Evolutionary conservation across 1,140 invertebrate species (phyloP).

Genomic region (Drosophila nebulosa): DNA sequence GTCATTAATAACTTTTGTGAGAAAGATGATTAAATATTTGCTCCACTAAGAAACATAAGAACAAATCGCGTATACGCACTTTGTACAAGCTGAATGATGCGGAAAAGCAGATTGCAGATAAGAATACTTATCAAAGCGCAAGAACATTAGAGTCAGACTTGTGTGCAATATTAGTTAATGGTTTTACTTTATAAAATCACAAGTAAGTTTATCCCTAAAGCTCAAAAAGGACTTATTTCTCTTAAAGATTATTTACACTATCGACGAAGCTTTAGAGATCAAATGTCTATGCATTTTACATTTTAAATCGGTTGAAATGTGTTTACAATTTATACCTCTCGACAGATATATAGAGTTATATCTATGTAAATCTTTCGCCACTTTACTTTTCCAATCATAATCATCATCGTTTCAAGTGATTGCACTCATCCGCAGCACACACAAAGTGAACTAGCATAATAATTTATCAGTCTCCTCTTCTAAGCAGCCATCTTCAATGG

Average conservation of each 20-base stretch:
- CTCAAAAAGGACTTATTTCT: no score
- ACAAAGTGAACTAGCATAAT: constrained; percentile 17
- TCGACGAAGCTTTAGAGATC: background rate
- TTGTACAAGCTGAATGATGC: background rate
- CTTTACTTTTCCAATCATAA: background rate
- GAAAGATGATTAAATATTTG: background rate
- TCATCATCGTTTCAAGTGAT: constrained; percentile 13
- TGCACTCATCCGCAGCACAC: background rate
- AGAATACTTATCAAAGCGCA: background rate
- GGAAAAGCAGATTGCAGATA: background rate
- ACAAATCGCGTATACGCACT: background rate
- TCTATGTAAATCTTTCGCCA: background rate
- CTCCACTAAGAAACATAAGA: background rate
- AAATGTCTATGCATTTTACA: background rate
- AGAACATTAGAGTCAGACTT: background rate
- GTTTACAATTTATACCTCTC: background rate
- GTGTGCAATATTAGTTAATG: background rate
- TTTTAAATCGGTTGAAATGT: background rate
- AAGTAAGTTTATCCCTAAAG: no score
- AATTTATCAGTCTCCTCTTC: constrained; percentile 42
- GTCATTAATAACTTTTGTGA: background rate
- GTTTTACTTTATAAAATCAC: no score
- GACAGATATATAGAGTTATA: background rate
- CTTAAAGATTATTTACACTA: no score
- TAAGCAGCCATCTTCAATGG: constrained; percentile 1